phyloP scores from a whole-genome alignment of 2,797 vertebrate species.

The Squalus acanthias region DNA sequence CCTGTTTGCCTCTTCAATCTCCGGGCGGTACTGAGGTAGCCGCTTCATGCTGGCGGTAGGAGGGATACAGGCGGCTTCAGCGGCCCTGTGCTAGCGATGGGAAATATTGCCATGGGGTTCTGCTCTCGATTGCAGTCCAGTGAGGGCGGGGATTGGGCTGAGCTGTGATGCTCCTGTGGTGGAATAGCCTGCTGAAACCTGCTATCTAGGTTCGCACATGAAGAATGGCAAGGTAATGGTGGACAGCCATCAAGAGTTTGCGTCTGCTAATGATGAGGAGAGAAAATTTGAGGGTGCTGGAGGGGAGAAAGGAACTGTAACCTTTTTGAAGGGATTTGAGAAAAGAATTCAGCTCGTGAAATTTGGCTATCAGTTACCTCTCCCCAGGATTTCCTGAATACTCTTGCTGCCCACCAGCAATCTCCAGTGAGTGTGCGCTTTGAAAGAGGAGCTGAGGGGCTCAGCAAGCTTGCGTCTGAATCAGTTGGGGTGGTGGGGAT shows the following conservation, averaged over 20 bases:
- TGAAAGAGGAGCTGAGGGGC: background rate
- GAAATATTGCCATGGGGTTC: background rate
- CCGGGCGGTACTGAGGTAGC: background rate
- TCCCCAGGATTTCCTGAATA: background rate
- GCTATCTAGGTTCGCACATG: background rate
- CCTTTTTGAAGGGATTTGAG: background rate
- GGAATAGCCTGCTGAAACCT: background rate
- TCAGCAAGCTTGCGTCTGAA: background rate
- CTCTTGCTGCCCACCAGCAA: background rate
- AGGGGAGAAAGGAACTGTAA: background rate
- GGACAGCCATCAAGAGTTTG: background rate
- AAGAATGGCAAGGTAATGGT: background rate
- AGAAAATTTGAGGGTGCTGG: background rate
- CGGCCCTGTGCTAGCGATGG: background rate
- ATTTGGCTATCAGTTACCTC: background rate
- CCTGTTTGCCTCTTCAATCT: background rate
- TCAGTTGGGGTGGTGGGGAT: background rate
- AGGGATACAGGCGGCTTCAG: background rate
- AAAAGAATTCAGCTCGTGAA: background rate
- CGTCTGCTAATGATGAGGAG: background rate
- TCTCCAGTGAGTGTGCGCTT: background rate
- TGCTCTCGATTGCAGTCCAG: background rate
- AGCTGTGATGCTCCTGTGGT: background rate
- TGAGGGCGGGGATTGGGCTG: background rate
- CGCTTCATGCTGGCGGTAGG: background rate